Conservation (phyloP, 2,888 invertebrate species). For the Oxyteleia sp. region DNA sequence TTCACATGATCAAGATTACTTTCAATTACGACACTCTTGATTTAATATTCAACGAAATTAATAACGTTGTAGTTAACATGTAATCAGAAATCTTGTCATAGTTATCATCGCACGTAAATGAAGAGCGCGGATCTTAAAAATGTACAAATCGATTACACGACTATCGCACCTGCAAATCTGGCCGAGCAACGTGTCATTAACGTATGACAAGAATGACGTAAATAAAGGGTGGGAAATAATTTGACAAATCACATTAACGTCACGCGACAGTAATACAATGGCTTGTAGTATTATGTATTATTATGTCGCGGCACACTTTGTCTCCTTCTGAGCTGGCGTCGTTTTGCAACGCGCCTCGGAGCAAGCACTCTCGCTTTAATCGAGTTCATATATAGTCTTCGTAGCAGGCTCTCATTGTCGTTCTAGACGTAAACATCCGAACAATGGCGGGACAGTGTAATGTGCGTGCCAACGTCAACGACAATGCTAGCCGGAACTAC, state of each 20-base stretch:
- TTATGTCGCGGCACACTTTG: conserved; percentile 70
- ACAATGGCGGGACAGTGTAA: conserved; percentile 69
- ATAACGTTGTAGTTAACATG: too few relatives aligned
- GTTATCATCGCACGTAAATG: too few relatives aligned
- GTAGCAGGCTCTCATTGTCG: too few relatives aligned
- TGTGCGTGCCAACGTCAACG: conserved; percentile 72
- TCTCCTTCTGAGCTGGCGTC: conserved; percentile 63
- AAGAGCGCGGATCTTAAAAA: too few relatives aligned
- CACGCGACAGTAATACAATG: conserved; percentile 67
- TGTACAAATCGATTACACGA: neutral
- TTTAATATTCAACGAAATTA: too few relatives aligned
- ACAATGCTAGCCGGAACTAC: conserved; percentile 66
- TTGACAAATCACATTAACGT: conserved; percentile 70
- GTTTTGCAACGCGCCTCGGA: conserved; percentile 63
- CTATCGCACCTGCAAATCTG: neutral
- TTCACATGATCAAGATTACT: too few relatives aligned
- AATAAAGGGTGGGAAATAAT: conserved; percentile 65
- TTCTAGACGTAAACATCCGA: conserved; percentile 69
- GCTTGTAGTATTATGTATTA: conserved; percentile 69
- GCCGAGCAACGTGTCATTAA: conserved; percentile 22
- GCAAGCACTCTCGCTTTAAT: conserved; percentile 71
- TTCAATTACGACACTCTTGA: too few relatives aligned
- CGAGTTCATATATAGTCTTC: conserved; percentile 71
- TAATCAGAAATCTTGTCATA: too few relatives aligned
- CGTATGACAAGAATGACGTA: conserved; percentile 47